Base-by-base conservation (phyloP, 1,140 invertebrate species). In the Nixonia krombeini region DNA sequence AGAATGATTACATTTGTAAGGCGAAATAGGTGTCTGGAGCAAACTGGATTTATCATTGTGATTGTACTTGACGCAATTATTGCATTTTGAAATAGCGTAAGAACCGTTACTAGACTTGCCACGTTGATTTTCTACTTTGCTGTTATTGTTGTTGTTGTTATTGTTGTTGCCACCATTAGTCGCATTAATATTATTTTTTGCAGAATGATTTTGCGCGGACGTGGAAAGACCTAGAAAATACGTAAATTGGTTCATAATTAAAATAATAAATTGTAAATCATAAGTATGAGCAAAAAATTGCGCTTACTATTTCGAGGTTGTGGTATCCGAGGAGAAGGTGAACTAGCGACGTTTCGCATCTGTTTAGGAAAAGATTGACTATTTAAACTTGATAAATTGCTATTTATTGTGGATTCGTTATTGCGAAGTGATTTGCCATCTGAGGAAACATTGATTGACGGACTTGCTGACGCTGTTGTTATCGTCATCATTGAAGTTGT, bases 61-160 rank as follows among this genome's bases (percentile, higher is more conserved):
- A 78, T 77, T 79, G 74, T 83, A 84, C 28, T 81, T 83, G 17
- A 78, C 76, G 76, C 80, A 84, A 44, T 83, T 85, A 74, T 81
- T 85, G 76, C 81, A 84, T 64, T 84, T 78, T 5, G 74, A 64
- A 13, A 52, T 71, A 8, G 44, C 17, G 25, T 64, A 67, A 5
- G 59, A 51, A 44, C 47, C 50, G 25, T 68, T 72, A 46, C 59
- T 65, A 63, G 59, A 50, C 65, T 81, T 68, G 44, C 45, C 59
- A 13, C 78, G 78, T 12, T 80, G 72, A 9, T 64, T 50, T n/a
- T 79, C 74, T 37, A 62, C 53, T 37, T 78, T 78, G 50, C 79
- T 80, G 26, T 73, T 75, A n/a, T n/a, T n/a, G n/a, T n/a, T n/a
- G n/a, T n/a, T n/a, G n/a, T n/a, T n/a, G n/a, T n/a, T n/a, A n/a